Evolutionary conservation across 2,797 vertebrate species (phyloP).

Genomic region (Acridotheres tristis): DNA sequence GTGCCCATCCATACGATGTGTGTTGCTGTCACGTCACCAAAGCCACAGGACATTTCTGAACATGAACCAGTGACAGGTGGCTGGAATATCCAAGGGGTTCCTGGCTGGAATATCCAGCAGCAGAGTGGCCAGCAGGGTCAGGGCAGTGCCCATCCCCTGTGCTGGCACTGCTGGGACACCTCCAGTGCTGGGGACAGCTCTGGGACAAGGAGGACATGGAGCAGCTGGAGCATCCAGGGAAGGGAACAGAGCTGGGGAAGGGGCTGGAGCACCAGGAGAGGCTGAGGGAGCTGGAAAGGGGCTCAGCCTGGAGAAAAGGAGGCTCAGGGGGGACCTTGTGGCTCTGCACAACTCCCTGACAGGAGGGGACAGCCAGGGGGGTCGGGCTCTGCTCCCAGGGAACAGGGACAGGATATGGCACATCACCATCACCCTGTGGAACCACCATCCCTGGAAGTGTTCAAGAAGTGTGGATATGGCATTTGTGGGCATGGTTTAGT

Average conservation of each 20-base stretch:
- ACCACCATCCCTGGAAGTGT: not conserved
- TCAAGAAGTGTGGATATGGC: no score
- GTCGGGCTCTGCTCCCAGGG: accelerated
- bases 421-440: not conserved
- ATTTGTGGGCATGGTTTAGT: not conserved
- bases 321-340: not conserved
- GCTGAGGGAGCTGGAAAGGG: not conserved
- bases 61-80: not conserved
- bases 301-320: not conserved
- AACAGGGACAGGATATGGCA: not conserved
- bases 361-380: not conserved
- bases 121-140: not conserved
- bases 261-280: accelerated
- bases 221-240: accelerated
- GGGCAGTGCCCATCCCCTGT: not conserved
- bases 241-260: not conserved
- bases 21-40: accelerated
- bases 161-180: not conserved
- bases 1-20: accelerated
- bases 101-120: not conserved
- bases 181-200: not conserved
- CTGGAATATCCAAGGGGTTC: not conserved
- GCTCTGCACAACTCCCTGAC: not conserved
- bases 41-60: not conserved
- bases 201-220: not conserved